phyloP scores from a whole-genome alignment of 2,888 invertebrate species.

The Altica lythri region DNA sequence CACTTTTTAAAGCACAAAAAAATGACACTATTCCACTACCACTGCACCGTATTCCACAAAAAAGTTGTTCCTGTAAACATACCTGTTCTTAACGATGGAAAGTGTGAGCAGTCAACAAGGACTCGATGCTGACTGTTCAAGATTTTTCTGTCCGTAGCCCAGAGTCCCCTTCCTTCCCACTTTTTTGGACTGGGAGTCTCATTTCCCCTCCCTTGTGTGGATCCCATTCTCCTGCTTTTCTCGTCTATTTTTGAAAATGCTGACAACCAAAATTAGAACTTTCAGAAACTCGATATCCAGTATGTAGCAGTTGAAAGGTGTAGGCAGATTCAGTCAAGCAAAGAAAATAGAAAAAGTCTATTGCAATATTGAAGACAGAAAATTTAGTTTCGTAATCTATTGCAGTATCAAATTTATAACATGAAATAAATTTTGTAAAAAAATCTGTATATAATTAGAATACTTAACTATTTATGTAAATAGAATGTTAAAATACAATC shows the following conservation, averaged over 20 bases:
- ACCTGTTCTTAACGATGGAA: constrained; percentile 53
- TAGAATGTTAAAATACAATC: too few species aligned
- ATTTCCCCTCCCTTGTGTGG: not conserved
- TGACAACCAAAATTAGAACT: constrained; percentile 33
- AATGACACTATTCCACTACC: constrained; percentile 13
- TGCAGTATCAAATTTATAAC: too few species aligned
- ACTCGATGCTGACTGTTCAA: constrained; percentile 64
- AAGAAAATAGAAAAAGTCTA: not conserved
- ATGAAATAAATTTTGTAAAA: too few species aligned
- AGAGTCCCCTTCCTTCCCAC: constrained; percentile 25
- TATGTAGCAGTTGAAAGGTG: constrained; percentile 8
- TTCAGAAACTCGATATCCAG: constrained; percentile 34
- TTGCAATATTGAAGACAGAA: too few species aligned
- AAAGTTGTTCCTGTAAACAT: constrained; percentile 39
- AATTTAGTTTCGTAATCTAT: too few species aligned
- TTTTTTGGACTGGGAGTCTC: not conserved
- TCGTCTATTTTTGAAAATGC: constrained; percentile 31
- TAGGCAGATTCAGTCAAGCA: constrained; percentile 11
- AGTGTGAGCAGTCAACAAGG: constrained; percentile 62
- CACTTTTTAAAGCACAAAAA: constrained; percentile 12
- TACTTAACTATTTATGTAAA: too few species aligned
- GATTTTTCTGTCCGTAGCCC: constrained; percentile 27
- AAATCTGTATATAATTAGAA: too few species aligned
- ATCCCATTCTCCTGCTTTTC: constrained; percentile 26
- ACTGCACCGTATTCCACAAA: constrained; percentile 16